phyloP scores from a whole-genome alignment of 2,797 vertebrate species.

The Gymnoscopelus braueri region DNA sequence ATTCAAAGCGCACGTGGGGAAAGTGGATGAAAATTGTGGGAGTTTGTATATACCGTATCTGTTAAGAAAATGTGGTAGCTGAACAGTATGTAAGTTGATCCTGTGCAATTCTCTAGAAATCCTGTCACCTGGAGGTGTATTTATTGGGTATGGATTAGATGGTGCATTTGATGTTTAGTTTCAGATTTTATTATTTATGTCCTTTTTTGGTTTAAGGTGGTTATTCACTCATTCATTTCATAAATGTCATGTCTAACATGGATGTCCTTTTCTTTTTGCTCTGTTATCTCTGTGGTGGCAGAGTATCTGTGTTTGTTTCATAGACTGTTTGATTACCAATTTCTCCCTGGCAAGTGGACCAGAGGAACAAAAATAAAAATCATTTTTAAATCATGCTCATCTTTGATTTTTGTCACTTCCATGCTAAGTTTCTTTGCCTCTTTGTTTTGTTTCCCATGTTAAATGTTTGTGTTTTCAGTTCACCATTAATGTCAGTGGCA shows the following conservation, averaged over 20 bases:
- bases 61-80: constrained; percentile 67
- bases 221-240: constrained; percentile 75
- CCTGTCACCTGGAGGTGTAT: constrained; percentile 73
- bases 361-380: constrained; percentile 83
- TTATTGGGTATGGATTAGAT: constrained; percentile 81
- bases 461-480: not conserved
- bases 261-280: constrained; percentile 58
- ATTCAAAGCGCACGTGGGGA: constrained; percentile 35
- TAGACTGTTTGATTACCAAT: constrained; percentile 56
- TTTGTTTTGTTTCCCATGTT: constrained; percentile 1
- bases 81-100: constrained; percentile 75
- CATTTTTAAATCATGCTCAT: constrained; percentile 76
- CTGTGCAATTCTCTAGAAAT: constrained; percentile 79
- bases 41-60: constrained; percentile 73
- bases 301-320: constrained; percentile 63
- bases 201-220: constrained; percentile 54
- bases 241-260: constrained; percentile 62
- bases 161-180: constrained; percentile 73
- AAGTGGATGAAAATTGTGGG: constrained; percentile 54
- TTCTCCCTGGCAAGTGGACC: constrained; percentile 72
- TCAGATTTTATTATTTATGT: constrained; percentile 72
- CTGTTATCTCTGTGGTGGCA: constrained; percentile 73
- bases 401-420: constrained; percentile 39
- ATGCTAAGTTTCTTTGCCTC: constrained; percentile 27
- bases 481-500: too few species aligned